These are phyloP conservation scores for Cistogaster globosa DNA, from an alignment of 2,888 invertebrate species.

Conservation along the genomic window DNA sequence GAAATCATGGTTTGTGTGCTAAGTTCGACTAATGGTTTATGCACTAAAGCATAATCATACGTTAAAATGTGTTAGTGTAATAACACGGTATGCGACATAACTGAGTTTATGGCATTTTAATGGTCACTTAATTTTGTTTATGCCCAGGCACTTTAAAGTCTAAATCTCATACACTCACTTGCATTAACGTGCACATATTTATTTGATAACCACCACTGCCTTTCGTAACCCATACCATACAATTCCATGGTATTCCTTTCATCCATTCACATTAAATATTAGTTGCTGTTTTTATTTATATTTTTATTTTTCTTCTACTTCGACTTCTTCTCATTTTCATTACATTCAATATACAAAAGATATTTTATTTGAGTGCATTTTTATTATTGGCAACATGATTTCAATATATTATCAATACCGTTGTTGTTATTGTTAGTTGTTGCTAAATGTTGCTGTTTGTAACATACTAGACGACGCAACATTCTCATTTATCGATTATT, in stretches of 20 bases:
- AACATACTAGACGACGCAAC: constrained; percentile 37
- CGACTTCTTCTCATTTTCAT: constrained; percentile 22
- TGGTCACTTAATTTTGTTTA: constrained; percentile 84
- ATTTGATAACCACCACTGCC: constrained; percentile 32
- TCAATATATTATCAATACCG: constrained; percentile 42
- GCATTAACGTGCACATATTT: constrained; percentile 35
- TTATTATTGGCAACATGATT: constrained; percentile 63
- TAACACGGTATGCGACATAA: constrained; percentile 76
- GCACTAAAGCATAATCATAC: background rate
- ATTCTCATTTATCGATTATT: constrained; percentile 77
- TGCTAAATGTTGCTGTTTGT: background rate
- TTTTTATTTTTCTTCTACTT: background rate
- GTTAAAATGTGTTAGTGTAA: constrained; percentile 36
- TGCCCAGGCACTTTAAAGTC: constrained; percentile 71
- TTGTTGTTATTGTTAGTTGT: constrained; percentile 11
- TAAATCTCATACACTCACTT: constrained; percentile 44
- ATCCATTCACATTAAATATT: constrained; percentile 46
- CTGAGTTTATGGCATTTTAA: constrained; percentile 83
- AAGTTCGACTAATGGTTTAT: constrained; percentile 13
- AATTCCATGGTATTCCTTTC: constrained; percentile 23
- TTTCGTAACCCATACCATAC: constrained; percentile 12
- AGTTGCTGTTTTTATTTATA: constrained; percentile 4
- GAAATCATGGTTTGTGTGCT: background rate
- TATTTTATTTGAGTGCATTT: constrained; percentile 64
- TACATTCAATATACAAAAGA: constrained; percentile 51